Percentiles rank a stretch among this genome's conserved stretches.
phyloP scores from a whole-genome alignment of 2,113 vertebrate genomes.

The Mesoclemmys tuberculata region DNA sequence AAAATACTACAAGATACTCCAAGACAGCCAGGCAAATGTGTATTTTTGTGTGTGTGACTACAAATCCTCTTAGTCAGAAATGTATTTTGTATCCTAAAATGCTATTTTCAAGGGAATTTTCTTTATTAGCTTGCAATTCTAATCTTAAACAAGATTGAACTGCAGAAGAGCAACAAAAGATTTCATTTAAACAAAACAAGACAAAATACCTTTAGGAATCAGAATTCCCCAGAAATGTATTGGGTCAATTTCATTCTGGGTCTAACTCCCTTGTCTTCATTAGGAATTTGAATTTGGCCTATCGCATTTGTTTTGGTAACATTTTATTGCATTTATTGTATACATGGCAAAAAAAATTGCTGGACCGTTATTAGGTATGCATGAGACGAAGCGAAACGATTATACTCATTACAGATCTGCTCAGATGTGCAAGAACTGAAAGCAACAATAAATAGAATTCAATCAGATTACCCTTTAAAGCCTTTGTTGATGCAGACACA shows the following conservation, averaged over 20 bases:
- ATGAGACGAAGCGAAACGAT: not conserved
- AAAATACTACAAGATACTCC: not conserved
- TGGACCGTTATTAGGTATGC: not conserved
- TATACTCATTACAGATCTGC: slow-evolving; percentile 37
- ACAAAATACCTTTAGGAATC: not conserved
- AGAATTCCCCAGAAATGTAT: not conserved
- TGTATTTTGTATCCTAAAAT: not conserved
- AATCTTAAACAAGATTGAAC: not conserved
- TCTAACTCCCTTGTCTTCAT: not conserved
- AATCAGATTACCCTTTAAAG: slow-evolving; percentile 42
- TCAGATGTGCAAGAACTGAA: not conserved
- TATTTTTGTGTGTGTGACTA: not conserved
- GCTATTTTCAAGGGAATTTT: not conserved
- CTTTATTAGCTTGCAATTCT: not conserved
- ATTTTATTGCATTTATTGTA: not conserved
- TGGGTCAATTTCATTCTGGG: not conserved
- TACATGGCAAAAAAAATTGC: not conserved
- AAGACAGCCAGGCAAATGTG: not conserved
- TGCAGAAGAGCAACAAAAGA: not conserved
- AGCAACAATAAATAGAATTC: slow-evolving; percentile 42
- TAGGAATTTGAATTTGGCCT: not conserved
- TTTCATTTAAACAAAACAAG: rapidly evolving
- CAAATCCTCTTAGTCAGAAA: not conserved
- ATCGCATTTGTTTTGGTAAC: not conserved
- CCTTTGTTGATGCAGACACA: not conserved